phyloP scores from a whole-genome alignment of 2,113 vertebrate species.

The Indri indri region DNA sequence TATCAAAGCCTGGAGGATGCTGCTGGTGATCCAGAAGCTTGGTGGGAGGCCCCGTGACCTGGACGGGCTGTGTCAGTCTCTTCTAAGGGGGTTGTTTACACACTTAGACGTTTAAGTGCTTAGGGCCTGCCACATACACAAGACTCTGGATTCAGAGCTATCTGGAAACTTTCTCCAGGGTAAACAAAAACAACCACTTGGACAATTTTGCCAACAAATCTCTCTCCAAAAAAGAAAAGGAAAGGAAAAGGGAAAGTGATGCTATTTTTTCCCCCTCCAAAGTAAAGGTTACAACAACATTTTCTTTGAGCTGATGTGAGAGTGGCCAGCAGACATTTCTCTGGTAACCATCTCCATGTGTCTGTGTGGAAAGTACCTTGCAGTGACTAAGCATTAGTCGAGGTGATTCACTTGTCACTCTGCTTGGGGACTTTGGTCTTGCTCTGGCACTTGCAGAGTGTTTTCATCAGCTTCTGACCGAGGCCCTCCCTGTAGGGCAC shows the following conservation, averaged over 20 bases:
- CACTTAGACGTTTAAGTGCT: constrained; percentile 73
- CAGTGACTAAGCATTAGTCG: constrained; percentile 83
- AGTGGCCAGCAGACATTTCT: constrained; percentile 80
- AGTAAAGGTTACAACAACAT: constrained; percentile 88
- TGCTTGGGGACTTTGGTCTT: constrained; percentile 76
- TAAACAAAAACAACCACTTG: constrained; percentile 84
- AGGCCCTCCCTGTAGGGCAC: background rate
- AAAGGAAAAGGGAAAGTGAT: constrained; percentile 81
- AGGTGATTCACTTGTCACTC: constrained; percentile 83
- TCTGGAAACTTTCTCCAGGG: constrained; percentile 81
- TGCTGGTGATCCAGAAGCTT: background rate
- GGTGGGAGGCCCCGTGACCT: background rate
- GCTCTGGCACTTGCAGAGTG: background rate
- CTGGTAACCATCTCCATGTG: constrained; percentile 82
- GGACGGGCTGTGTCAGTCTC: background rate
- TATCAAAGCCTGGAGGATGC: background rate
- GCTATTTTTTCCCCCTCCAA: constrained; percentile 75
- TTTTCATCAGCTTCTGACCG: background rate
- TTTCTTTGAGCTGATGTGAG: constrained; percentile 83
- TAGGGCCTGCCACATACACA: constrained; percentile 75
- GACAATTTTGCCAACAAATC: constrained; percentile 72
- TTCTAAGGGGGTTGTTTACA: constrained; percentile 72
- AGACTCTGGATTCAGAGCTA: constrained; percentile 80
- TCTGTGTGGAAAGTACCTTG: constrained; percentile 85
- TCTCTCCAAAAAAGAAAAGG: constrained; percentile 79